Evolutionary conservation across 2,888 invertebrate species (phyloP).

Genomic region (Eilema depressum): DNA sequence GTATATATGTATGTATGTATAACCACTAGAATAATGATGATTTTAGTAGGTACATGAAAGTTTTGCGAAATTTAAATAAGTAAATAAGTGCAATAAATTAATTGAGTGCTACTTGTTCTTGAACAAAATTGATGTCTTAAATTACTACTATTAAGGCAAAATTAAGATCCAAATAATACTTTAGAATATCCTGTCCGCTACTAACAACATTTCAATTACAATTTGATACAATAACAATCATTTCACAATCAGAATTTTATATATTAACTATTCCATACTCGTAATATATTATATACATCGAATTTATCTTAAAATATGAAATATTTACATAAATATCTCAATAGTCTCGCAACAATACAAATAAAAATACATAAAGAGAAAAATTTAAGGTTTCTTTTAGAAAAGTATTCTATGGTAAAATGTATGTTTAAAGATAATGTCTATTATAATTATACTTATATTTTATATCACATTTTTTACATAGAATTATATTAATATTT

Average conservation of each 20-base stretch:
- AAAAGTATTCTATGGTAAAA: slow-evolving; percentile 58
- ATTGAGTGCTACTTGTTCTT: not conserved
- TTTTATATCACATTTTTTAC: slow-evolving; percentile 67
- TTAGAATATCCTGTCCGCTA: not conserved
- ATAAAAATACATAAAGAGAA: slow-evolving; percentile 40
- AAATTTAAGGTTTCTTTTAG: slow-evolving; percentile 55
- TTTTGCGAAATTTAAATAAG: not conserved
- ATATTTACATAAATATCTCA: slow-evolving; percentile 50
- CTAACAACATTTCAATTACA: slow-evolving; percentile 9
- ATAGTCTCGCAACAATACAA: slow-evolving; percentile 45
- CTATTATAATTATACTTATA: slow-evolving; percentile 50
- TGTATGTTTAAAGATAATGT: slow-evolving; percentile 43
- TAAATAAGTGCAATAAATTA: not conserved
- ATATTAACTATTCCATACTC: slow-evolving; percentile 22
- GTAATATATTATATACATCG: slow-evolving; percentile 43
- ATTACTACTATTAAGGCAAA: not conserved
- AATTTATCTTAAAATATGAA: slow-evolving; percentile 27
- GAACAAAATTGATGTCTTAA: not conserved
- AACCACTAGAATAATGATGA: not conserved
- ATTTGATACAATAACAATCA: slow-evolving; percentile 6
- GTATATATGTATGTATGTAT: too few relatives aligned
- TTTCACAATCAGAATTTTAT: slow-evolving; percentile 30
- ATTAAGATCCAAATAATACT: not conserved
- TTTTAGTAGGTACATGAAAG: not conserved
- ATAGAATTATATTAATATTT: slow-evolving; percentile 54